These are phyloP conservation scores for Ferdinandea cuprea DNA, from an alignment of 2,888 invertebrate species.

Conservation along the genomic window DNA sequence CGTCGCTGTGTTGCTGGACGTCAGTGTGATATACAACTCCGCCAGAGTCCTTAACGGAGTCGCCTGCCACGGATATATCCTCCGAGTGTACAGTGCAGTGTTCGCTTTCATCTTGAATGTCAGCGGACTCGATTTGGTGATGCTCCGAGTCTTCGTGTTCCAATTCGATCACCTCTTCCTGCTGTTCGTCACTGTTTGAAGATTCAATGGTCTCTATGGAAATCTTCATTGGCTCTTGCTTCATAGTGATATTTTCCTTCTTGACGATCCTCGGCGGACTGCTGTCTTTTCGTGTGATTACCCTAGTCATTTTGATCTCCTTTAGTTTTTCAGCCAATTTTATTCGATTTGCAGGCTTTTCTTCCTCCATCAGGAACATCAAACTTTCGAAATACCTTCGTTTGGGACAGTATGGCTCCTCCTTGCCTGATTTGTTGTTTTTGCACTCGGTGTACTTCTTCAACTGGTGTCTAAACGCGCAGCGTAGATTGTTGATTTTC, in stretches of 20 bases:
- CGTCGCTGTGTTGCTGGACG: conserved; percentile 73
- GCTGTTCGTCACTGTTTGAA: conserved; percentile 72
- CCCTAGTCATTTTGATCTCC: conserved; percentile 59
- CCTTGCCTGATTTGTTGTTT: conserved; percentile 80
- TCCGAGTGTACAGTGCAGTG: conserved; percentile 64
- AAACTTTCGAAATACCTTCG: conserved; percentile 82
- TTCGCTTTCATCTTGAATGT: conserved; percentile 62
- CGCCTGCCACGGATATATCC: conserved; percentile 61
- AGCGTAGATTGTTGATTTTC: conserved; percentile 82
- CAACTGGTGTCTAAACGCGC: conserved; percentile 82
- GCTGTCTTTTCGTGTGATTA: conserved; percentile 49
- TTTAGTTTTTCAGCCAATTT: conserved; percentile 76
- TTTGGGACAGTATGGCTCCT: conserved; percentile 82
- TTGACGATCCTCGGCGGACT: conserved; percentile 25
- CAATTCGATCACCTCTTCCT: conserved; percentile 77
- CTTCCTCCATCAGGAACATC: conserved; percentile 82
- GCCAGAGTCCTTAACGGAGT: conserved; percentile 53
- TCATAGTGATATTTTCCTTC: conserved; percentile 55
- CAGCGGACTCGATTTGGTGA: conserved; percentile 54
- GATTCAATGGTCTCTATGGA: conserved; percentile 57
- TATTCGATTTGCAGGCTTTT: conserved; percentile 77
- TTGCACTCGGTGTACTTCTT: conserved; percentile 82
- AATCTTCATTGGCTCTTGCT: conserved; percentile 67
- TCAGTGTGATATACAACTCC: conserved; percentile 74
- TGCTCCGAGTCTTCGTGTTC: conserved; percentile 67